Evolutionary conservation across 2,113 vertebrate genomes (phyloP).

Genomic region (Gobiocypris rarus): DNA sequence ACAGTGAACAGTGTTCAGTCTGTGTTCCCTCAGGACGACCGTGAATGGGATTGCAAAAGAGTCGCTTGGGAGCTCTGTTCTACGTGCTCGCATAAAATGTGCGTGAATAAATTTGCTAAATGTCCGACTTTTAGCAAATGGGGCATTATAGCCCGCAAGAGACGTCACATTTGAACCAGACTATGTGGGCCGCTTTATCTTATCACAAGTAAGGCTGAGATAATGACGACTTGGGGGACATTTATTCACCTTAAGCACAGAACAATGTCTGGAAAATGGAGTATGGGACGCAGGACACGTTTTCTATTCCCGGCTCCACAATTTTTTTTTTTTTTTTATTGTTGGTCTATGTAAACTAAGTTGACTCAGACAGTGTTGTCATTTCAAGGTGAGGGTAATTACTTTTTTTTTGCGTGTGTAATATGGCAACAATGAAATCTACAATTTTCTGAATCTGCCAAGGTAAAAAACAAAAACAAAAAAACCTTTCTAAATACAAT

Average conservation of each 20-base stretch:
- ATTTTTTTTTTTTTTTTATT: not conserved
- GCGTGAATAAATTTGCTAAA: conserved; percentile 6
- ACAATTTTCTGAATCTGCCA: not conserved
- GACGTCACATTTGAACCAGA: conserved; percentile 22
- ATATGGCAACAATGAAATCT: not conserved
- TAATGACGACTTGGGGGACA: conserved; percentile 25
- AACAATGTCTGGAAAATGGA: not conserved
- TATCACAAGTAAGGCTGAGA: conserved; percentile 15
- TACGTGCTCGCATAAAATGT: not conserved
- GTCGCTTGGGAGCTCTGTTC: not conserved
- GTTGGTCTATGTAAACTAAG: not conserved
- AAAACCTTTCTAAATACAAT: not conserved
- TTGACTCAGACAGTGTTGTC: not conserved
- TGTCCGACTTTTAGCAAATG: not conserved
- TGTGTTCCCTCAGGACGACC: not conserved
- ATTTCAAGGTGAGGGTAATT: not conserved
- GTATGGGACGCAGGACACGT: not conserved
- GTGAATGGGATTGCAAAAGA: not conserved
- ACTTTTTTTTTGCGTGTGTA: not conserved
- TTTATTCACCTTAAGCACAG: not conserved
- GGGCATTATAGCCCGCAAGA: conserved; percentile 7
- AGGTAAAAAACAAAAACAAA: not conserved
- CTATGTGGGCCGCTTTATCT: not conserved
- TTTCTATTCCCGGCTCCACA: not conserved
- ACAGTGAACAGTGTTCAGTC: conserved; percentile 12